Evolutionary conservation across 2,888 invertebrate species (phyloP).

Genomic region (Trichacis sp.): DNA sequence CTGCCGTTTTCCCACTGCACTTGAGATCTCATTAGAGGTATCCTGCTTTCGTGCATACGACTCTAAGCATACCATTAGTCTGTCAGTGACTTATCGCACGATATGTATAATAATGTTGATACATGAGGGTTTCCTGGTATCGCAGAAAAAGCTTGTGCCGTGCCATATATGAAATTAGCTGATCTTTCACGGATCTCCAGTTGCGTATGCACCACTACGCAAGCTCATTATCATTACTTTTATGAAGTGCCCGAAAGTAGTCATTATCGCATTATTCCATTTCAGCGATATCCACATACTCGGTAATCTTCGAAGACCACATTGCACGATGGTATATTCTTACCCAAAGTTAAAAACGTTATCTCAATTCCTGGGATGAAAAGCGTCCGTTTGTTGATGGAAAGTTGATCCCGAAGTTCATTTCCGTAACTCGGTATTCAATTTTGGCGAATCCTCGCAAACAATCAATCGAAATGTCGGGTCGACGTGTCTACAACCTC

Average conservation of each 20-base stretch:
- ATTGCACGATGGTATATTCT: no score
- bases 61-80: constrained; percentile 48
- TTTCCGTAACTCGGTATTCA: no score
- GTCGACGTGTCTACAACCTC: no score
- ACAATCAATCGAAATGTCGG: no score
- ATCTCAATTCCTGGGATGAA: no score
- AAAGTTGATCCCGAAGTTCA: no score
- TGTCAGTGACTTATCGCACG: constrained; percentile 49
- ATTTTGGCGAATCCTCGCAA: no score
- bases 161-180: neutral
- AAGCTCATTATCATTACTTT: constrained; percentile 29
- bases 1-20: constrained; percentile 10
- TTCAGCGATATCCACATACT: constrained; percentile 13
- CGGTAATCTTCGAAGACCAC: no score
- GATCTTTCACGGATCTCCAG: constrained; percentile 20
- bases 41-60: constrained; percentile 23
- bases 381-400: no score
- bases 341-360: no score
- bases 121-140: constrained; percentile 22
- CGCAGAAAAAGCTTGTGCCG: neutral
- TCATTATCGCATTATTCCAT: constrained; percentile 40
- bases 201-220: constrained; percentile 27
- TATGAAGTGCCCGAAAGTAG: constrained; percentile 13
- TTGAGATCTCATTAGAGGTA: constrained; percentile 36
- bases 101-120: constrained; percentile 43